Percentiles rank a stretch among this genome's conserved stretches.
phyloP scores from a whole-genome alignment of 1,140 invertebrate species.

The Ceratoteleas bidentatus region DNA sequence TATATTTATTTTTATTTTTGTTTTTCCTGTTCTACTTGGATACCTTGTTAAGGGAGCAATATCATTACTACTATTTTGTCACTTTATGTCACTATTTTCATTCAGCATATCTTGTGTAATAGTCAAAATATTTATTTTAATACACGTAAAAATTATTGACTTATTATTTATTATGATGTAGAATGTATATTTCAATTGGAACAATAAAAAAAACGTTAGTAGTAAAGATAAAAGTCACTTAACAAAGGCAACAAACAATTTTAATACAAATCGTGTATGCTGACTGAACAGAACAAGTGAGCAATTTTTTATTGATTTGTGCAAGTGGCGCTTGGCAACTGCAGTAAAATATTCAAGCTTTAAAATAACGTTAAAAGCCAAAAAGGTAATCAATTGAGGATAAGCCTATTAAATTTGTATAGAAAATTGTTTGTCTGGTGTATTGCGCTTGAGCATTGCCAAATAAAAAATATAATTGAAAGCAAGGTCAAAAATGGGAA shows the following conservation, averaged over 20 bases:
- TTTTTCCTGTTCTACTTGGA: slow-evolving; percentile 26
- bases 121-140: too few relatives aligned
- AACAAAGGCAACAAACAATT: slow-evolving; percentile 15
- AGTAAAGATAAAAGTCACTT: slow-evolving; percentile 24
- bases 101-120: too few relatives aligned
- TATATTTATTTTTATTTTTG: slow-evolving; percentile 1
- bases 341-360: not conserved
- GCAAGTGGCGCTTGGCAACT: too few relatives aligned
- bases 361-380: too few relatives aligned
- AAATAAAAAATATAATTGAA: slow-evolving; percentile 24
- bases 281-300: too few relatives aligned
- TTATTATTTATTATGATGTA: too few relatives aligned
- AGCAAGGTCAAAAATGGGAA: slow-evolving; percentile 31
- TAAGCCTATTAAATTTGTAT: slow-evolving; percentile 34
- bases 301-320: too few relatives aligned
- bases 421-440: slow-evolving; percentile 14
- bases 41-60: slow-evolving; percentile 22
- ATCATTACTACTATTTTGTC: slow-evolving; percentile 23
- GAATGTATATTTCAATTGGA: not conserved
- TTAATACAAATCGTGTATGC: slow-evolving; percentile 20
- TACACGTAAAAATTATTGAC: too few relatives aligned
- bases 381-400: too few relatives aligned
- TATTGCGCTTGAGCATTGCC: slow-evolving; percentile 27
- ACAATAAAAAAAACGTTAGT: not conserved
- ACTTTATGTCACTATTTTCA: not conserved